Evolutionary conservation across 2,797 vertebrate genomes (phyloP), one percentile per base, ranked within the genome.

Genomic region (Hippocampus kuda): DNA sequence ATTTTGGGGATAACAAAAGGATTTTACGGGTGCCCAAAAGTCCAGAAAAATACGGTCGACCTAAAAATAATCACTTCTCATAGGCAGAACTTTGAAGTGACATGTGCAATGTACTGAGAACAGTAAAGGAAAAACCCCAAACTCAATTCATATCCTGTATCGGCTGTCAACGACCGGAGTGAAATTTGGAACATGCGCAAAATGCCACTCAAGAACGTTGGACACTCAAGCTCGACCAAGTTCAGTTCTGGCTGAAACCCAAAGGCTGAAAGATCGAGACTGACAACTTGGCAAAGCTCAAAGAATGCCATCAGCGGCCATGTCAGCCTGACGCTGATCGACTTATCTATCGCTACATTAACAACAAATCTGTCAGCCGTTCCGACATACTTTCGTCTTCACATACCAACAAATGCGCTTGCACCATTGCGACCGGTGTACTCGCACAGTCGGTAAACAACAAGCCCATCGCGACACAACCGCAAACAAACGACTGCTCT

Each of bases 291-390:
- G 61, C 44, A 69, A 34, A 56, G 34, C 11, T 5, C 16, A 65
- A 61, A 72, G 74, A 80, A 77, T 70, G 69, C 69, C 72, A 70
- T 70, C 66, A 41, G 72, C 72, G 48, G 72, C 67, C 41, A 22
- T 64, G 82, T 76, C 70, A 72, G 79, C 66, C 72, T 46, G 68
- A 75, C 20, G 18, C 4, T 6, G 57, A 59, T 60, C 16, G 61
- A 72, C 53, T 44, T 5, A 75, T 70, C 68, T 68, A 67, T 9
- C 68, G 53, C 27, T 42, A 67, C 46, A 59, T 30, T 78, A 70
- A 75, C 70, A 81, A 80, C 80, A 62, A 41, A 80, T 73, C 63
- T n/a, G 75, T 73, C 79, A 70, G 72, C 73, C 72, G 71, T 46
- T 30, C 65, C 34, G 74, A 4, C 66, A 72, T 15, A 1, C 51